phyloP scores from a whole-genome alignment of 1,140 invertebrate species.

The Drosophila insularis region DNA sequence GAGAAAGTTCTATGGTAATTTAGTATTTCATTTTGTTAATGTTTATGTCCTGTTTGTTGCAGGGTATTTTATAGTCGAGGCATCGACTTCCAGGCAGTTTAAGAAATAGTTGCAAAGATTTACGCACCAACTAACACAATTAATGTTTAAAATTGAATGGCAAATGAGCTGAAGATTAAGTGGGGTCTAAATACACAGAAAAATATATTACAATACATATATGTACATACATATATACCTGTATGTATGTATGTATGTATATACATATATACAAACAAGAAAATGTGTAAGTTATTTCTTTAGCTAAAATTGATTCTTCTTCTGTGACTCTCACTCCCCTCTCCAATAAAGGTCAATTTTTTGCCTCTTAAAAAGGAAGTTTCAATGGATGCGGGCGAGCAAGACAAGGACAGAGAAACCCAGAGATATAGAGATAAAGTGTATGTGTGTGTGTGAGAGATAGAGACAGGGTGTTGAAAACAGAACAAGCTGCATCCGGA shows the following conservation, averaged over 20 bases:
- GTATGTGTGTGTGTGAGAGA: neutral
- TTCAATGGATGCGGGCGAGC: slow-evolving; percentile 49
- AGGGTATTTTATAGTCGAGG: neutral
- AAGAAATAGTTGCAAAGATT: slow-evolving; percentile 44
- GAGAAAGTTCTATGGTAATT: too few relatives aligned
- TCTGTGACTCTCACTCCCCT: neutral
- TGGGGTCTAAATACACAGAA: slow-evolving; percentile 6
- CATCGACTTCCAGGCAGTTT: slow-evolving; percentile 16
- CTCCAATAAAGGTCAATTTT: slow-evolving; percentile 49
- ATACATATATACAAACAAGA: neutral
- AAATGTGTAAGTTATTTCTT: neutral
- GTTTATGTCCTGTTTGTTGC: too few relatives aligned
- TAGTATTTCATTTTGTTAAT: too few relatives aligned
- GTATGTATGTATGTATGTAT: neutral
- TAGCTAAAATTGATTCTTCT: neutral
- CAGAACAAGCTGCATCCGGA: slow-evolving; percentile 69
- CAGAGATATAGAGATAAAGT: neutral
- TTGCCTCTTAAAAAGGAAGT: slow-evolving; percentile 44
- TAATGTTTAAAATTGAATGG: slow-evolving; percentile 47
- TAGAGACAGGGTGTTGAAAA: slow-evolving; percentile 2
- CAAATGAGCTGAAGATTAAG: slow-evolving; percentile 25
- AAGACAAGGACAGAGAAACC: slow-evolving; percentile 29
- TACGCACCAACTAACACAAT: slow-evolving; percentile 60
- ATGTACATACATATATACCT: neutral
- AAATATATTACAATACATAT: neutral